Conservation (phyloP, 1,140 invertebrate species). For the Helicoverpa armigera region DNA sequence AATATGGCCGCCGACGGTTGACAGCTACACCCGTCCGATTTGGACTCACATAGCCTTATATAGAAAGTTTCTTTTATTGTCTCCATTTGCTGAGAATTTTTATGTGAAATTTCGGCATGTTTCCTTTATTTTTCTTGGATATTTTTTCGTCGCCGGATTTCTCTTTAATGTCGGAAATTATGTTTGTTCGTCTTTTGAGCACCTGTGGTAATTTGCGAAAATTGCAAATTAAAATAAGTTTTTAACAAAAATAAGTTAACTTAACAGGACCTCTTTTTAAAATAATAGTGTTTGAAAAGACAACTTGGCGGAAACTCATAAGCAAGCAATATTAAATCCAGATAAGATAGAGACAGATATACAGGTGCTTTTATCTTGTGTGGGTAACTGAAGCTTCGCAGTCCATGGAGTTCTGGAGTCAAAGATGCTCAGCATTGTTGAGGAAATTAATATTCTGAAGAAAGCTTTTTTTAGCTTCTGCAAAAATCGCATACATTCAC, state of each 20-base stretch:
- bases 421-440: too few species aligned
- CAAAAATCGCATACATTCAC: too few species aligned
- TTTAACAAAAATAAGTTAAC: too few species aligned
- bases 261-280: too few species aligned
- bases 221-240: background rate
- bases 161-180: constrained; percentile 61
- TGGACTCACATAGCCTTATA: constrained; percentile 61
- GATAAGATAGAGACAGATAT: constrained; percentile 2
- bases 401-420: too few species aligned
- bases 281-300: background rate
- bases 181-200: background rate
- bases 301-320: constrained; percentile 10
- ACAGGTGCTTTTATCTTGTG: background rate
- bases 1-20: constrained; percentile 70
- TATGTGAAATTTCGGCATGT: constrained; percentile 49
- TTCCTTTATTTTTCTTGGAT: constrained; percentile 47
- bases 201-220: background rate
- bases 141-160: constrained; percentile 56
- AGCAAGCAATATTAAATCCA: background rate
- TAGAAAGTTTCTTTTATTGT: constrained; percentile 71
- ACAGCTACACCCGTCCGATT: constrained; percentile 67
- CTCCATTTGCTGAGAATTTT: constrained; percentile 56
- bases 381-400: too few species aligned
- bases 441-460: too few species aligned
- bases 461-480: too few species aligned